A percentile compares a stretch with the other conserved stretches of the same genome.
These are phyloP conservation scores for Sylvia borin DNA, from an alignment of 2,797 vertebrate species.

Conservation along the genomic window DNA sequence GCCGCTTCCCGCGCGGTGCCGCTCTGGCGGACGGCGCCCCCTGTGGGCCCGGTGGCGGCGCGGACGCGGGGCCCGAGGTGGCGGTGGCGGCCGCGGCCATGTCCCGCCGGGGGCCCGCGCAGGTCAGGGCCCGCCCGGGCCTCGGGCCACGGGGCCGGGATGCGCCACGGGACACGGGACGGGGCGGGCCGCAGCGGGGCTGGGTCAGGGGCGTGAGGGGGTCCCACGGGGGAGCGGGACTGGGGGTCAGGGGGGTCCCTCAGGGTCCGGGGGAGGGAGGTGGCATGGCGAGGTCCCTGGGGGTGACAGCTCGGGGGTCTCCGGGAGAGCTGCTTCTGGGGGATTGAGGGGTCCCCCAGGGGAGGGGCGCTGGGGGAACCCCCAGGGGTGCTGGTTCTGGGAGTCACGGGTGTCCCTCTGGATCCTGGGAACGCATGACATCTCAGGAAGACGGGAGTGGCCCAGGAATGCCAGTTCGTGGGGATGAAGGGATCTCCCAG, in stretches of 20 bases:
- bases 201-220: background rate
- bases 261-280: background rate
- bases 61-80: background rate
- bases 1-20: background rate
- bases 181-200: background rate
- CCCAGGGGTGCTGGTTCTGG: background rate
- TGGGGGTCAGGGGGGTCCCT: background rate
- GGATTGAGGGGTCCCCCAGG: no score
- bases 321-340: background rate
- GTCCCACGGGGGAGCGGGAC: no score
- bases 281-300: no score
- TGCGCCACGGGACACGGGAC: background rate
- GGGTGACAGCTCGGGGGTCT: background rate
- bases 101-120: background rate
- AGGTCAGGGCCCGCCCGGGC: background rate
- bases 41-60: background rate
- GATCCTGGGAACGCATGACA: background rate
- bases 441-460: background rate
- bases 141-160: background rate
- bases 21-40: background rate
- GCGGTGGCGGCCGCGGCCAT: background rate
- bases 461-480: rapidly evolving
- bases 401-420: background rate
- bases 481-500: background rate
- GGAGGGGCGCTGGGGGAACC: no score